These are phyloP conservation scores for Drosophila serrata DNA, from an alignment of 1,140 invertebrate genomes.

Conservation along the genomic window DNA sequence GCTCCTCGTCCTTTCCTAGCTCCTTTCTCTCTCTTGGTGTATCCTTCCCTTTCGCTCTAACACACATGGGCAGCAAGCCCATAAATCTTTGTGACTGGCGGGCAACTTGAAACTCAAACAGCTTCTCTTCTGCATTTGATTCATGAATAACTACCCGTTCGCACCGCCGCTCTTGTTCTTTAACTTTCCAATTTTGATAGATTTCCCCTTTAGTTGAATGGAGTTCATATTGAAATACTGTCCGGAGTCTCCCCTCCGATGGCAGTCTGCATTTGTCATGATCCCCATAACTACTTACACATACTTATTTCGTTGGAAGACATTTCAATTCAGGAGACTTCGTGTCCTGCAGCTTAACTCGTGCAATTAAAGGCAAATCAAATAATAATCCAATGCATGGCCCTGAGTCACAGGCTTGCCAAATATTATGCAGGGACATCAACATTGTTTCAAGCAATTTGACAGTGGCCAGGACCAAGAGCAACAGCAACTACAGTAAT, in stretches of 20 bases:
- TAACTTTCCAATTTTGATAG: constrained; percentile 53
- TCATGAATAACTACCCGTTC: constrained; percentile 47
- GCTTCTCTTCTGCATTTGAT: constrained; percentile 61
- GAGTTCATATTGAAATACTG: constrained; percentile 42
- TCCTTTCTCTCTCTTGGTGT: not conserved
- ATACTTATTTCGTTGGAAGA: not conserved
- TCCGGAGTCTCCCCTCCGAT: constrained; percentile 6
- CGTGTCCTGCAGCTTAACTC: constrained; percentile 17
- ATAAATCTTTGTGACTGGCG: constrained; percentile 64
- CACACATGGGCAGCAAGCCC: constrained; percentile 21
- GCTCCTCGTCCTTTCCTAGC: not conserved
- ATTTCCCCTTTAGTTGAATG: constrained; percentile 42
- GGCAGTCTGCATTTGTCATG: constrained; percentile 22
- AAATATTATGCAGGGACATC: constrained; percentile 29
- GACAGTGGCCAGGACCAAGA: constrained; percentile 25
- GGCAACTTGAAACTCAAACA: constrained; percentile 57
- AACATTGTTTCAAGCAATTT: constrained; percentile 56
- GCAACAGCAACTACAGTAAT: constrained; percentile 26
- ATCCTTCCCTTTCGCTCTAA: not conserved
- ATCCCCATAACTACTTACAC: constrained; percentile 14
- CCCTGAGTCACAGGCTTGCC: constrained; percentile 11
- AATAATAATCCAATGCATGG: constrained; percentile 56
- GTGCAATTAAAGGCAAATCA: constrained; percentile 65
- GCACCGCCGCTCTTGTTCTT: constrained; percentile 10
- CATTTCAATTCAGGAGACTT: constrained; percentile 10